Percentiles rank a stretch among this genome's conserved stretches.
phyloP scores from a whole-genome alignment of 2,797 vertebrate species.

The Gambelia wislizenii region DNA sequence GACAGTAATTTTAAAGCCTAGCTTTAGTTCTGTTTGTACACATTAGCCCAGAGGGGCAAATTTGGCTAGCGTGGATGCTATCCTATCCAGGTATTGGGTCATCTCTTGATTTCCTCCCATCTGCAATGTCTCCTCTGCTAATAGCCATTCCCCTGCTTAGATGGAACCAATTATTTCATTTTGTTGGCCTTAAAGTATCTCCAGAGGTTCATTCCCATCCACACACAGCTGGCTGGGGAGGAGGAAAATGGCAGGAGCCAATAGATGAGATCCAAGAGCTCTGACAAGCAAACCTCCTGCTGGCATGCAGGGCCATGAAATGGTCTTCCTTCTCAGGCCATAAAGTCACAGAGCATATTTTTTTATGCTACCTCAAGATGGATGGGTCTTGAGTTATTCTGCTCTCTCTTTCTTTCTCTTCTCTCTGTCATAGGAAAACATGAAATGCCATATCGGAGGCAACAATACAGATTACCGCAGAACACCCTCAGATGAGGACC shows the following conservation, averaged over 20 bases:
- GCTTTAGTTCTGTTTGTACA: neutral
- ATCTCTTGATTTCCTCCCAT: constrained; percentile 4
- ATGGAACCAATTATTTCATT: accelerated
- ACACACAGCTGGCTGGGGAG: neutral
- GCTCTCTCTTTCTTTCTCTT: too few relatives aligned
- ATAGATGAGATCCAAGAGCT: neutral
- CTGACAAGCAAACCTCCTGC: neutral
- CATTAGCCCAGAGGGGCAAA: neutral
- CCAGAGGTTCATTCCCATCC: neutral
- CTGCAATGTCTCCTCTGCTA: neutral
- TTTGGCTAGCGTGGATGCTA: neutral
- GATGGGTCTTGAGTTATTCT: neutral
- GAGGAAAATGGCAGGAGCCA: neutral
- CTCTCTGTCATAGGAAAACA: constrained; percentile 67
- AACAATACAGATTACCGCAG: constrained; percentile 79
- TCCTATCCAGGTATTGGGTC: neutral
- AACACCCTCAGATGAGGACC: constrained; percentile 81
- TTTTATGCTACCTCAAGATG: accelerated
- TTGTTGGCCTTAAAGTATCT: accelerated
- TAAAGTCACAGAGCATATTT: accelerated
- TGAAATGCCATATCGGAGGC: constrained; percentile 73
- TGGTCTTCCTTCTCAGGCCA: accelerated
- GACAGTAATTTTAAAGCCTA: too few relatives aligned
- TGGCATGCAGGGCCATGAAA: constrained; percentile 14
- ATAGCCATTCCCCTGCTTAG: accelerated